Evolutionary conservation across 2,797 vertebrate species (phyloP).

Genomic region (Lates japonicus): DNA sequence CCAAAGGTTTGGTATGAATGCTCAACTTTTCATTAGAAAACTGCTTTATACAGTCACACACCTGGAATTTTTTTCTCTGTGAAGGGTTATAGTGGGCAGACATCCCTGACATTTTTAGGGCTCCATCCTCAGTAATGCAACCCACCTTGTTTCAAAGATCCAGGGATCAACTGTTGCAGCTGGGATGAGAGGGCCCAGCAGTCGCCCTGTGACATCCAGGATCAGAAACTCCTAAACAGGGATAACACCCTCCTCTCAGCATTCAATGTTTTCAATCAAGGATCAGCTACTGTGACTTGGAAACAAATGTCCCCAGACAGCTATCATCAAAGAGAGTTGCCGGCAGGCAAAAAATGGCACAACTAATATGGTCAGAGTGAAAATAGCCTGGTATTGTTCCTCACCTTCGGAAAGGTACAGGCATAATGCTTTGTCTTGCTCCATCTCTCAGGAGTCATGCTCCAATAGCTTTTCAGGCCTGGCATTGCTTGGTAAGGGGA

Average conservation of each 20-base stretch:
- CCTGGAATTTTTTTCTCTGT: background rate
- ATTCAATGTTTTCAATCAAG: slow-evolving; percentile 80
- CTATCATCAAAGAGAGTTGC: slow-evolving; percentile 63
- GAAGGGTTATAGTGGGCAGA: slow-evolving; percentile 14
- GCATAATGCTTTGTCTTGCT: slow-evolving; percentile 70
- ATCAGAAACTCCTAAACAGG: slow-evolving; percentile 75
- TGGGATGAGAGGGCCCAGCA: slow-evolving; percentile 53
- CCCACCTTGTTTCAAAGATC: slow-evolving; percentile 61
- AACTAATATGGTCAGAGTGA: slow-evolving; percentile 80
- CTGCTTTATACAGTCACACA: slow-evolving; percentile 23
- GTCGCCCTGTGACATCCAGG: slow-evolving; percentile 58
- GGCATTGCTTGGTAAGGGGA: slow-evolving; percentile 66
- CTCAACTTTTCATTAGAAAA: background rate
- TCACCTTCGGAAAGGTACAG: slow-evolving; percentile 71
- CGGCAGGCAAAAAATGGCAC: slow-evolving; percentile 74
- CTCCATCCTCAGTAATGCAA: slow-evolving; percentile 47
- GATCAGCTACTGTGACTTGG: slow-evolving; percentile 79
- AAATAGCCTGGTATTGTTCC: slow-evolving; percentile 76
- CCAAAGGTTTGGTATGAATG: background rate
- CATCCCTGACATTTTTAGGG: slow-evolving; percentile 35
- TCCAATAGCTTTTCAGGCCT: slow-evolving; percentile 77
- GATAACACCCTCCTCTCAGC: slow-evolving; percentile 76
- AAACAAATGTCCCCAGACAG: slow-evolving; percentile 79
- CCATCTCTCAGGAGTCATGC: slow-evolving; percentile 74
- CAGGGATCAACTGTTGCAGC: slow-evolving; percentile 69